Conservation (phyloP, 2,113 vertebrate species). For the Upupa epops region DNA sequence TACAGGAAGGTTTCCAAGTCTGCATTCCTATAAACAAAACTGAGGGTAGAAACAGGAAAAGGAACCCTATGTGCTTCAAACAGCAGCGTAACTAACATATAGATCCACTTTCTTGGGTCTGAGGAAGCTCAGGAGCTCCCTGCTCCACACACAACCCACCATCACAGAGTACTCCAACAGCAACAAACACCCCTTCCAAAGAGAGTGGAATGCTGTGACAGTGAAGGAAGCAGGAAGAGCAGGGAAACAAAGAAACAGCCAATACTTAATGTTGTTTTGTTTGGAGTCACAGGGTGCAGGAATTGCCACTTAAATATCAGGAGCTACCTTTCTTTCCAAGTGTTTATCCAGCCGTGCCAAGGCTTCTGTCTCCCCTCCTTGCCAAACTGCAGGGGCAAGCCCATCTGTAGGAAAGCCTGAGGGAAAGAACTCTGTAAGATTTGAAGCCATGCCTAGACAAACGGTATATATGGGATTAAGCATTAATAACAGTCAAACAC, state of each 20-base stretch:
- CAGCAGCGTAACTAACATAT: not conserved
- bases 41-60: not conserved
- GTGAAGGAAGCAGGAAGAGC: not conserved
- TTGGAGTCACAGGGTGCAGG: not conserved
- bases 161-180: not conserved
- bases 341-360: slow-evolving; percentile 91
- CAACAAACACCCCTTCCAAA: not conserved
- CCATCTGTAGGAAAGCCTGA: slow-evolving; percentile 87
- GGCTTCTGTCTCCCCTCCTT: slow-evolving; percentile 92
- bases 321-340: slow-evolving; percentile 90
- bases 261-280: not conserved
- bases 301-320: not conserved
- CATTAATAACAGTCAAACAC: not conserved
- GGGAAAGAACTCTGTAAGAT: slow-evolving; percentile 8
- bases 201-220: not conserved
- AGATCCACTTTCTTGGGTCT: not conserved
- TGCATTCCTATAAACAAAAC: not conserved
- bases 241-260: not conserved
- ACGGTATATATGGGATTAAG: not conserved
- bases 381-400: slow-evolving; percentile 86
- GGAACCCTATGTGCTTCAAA: not conserved
- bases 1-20: not conserved
- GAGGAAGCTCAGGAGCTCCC: not conserved
- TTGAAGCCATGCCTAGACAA: not conserved
- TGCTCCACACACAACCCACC: not conserved